Percentiles rank a stretch among this genome's conserved stretches.
Evolutionary conservation across 2,888 invertebrate species (phyloP).

Genomic region (Hermodice carunculata): DNA sequence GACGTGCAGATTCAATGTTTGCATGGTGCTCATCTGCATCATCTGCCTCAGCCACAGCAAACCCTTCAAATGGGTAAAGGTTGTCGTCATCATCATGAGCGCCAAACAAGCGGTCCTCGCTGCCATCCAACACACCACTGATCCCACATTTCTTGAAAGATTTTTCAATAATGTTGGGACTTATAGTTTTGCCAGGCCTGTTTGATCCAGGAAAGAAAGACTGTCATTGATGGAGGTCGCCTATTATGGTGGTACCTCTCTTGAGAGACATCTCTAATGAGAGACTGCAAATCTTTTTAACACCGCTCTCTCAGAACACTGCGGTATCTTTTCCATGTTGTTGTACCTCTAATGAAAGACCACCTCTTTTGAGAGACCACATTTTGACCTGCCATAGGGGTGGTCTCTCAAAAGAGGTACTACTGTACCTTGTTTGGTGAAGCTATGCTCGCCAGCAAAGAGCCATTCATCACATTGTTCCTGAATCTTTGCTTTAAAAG

Average conservation of each 20-base stretch:
- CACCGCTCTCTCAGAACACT: too few relatives aligned
- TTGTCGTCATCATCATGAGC: not conserved
- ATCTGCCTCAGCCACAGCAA: not conserved
- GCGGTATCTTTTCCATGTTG: too few relatives aligned
- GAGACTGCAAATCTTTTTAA: too few relatives aligned
- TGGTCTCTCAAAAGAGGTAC: too few relatives aligned
- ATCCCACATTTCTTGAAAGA: not conserved
- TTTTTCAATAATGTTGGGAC: not conserved
- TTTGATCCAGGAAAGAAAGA: not conserved
- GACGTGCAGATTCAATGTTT: too few relatives aligned
- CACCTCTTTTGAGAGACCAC: too few relatives aligned
- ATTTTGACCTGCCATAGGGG: too few relatives aligned
- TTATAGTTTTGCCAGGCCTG: not conserved
- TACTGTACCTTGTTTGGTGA: too few relatives aligned
- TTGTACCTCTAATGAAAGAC: too few relatives aligned
- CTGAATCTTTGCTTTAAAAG: not conserved
- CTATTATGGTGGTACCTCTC: too few relatives aligned
- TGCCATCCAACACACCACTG: not conserved
- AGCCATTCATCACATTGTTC: not conserved
- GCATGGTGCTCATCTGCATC: too few relatives aligned
- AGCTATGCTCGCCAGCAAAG: not conserved
- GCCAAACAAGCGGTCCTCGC: not conserved
- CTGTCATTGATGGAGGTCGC: not conserved
- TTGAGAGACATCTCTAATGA: too few relatives aligned
- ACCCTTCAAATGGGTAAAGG: constrained; percentile 7